Percentiles rank a stretch among this genome's conserved stretches.
Evolutionary conservation across 2,113 vertebrate genomes (phyloP).

Genomic region (Callospermophilus lateralis): DNA sequence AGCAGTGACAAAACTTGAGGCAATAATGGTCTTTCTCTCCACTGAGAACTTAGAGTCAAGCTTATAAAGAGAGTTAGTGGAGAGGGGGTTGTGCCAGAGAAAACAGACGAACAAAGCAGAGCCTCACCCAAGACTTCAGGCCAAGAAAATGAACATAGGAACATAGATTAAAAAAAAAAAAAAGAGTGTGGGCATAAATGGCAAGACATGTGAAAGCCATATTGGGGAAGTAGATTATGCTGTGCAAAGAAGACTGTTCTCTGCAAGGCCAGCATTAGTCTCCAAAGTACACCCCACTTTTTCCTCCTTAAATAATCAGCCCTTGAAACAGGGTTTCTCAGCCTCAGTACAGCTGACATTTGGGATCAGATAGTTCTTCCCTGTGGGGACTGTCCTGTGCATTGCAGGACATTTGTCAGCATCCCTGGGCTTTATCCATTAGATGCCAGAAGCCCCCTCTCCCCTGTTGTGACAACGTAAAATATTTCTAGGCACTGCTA

Average conservation of each 20-base stretch:
- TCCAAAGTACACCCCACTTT: neutral
- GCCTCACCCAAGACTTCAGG: slow-evolving; percentile 9
- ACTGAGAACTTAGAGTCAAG: neutral
- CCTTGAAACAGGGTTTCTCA: neutral
- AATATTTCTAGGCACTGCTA: neutral
- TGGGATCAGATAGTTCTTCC: neutral
- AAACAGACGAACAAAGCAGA: slow-evolving; percentile 30
- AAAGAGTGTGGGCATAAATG: neutral
- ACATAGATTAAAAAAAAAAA: neutral
- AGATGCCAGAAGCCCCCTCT: neutral
- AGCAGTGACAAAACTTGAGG: neutral
- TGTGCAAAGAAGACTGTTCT: neutral
- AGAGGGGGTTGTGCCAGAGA: slow-evolving; percentile 40
- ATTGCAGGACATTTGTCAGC: neutral
- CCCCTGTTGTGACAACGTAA: neutral
- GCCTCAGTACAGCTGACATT: neutral
- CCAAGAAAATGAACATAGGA: neutral
- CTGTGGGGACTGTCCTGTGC: neutral
- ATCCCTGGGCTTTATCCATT: neutral
- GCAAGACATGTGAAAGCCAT: neutral
- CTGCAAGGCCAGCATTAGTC: neutral
- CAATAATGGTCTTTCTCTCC: slow-evolving; percentile 28
- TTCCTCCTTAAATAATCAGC: neutral
- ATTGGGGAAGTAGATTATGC: neutral
- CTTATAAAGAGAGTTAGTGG: slow-evolving; percentile 37